These are phyloP conservation scores for Amblyjoppa proteus DNA, from an alignment of 2,888 invertebrate species.

Conservation along the genomic window DNA sequence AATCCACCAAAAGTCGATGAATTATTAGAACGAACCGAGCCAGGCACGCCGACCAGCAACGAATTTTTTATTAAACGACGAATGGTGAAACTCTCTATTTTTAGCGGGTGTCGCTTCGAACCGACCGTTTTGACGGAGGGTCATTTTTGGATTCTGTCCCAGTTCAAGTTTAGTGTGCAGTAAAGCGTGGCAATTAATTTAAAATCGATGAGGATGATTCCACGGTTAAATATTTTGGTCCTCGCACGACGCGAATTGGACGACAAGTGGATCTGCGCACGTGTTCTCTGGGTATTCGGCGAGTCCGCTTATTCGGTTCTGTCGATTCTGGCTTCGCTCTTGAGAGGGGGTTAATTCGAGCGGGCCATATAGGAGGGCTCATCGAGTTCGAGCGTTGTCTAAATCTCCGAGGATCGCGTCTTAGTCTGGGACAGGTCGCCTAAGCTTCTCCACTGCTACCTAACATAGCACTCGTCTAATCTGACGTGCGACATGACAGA, in stretches of 20 bases:
- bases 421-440: slow-evolving; percentile 64
- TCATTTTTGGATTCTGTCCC: not conserved
- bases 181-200: not conserved
- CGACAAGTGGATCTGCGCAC: not conserved
- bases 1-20: not conserved
- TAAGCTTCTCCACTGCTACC: slow-evolving; percentile 58
- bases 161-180: not conserved
- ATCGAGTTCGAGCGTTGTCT: slow-evolving; percentile 69
- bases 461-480: slow-evolving; percentile 74
- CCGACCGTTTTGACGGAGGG: too few species aligned
- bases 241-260: not conserved
- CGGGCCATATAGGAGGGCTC: slow-evolving; percentile 57
- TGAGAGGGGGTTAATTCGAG: slow-evolving; percentile 28
- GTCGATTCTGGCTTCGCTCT: not conserved
- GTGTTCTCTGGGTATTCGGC: not conserved
- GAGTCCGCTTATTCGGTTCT: slow-evolving; percentile 6
- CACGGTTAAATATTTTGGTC: not conserved
- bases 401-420: slow-evolving; percentile 63
- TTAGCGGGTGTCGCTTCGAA: too few species aligned
- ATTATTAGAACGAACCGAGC: not conserved
- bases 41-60: not conserved
- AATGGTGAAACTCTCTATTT: too few species aligned
- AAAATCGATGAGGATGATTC: not conserved
- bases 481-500: slow-evolving; percentile 77
- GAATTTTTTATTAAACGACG: not conserved